Conservation (phyloP, 1,140 invertebrate species). For the Papilio polytes region DNA sequence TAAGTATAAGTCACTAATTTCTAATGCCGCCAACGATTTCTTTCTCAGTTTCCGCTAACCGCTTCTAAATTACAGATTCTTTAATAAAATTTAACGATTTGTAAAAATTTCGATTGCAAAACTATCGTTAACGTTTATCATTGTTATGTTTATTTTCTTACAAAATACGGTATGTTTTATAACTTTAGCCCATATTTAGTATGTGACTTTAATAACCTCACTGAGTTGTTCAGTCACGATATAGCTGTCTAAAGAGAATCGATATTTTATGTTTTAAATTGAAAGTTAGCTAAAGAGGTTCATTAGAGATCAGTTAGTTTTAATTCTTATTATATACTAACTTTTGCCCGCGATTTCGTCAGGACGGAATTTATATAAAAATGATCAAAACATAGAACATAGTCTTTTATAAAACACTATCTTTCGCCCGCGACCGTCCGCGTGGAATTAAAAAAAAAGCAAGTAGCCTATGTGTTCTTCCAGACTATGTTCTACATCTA, state of each 20-base stretch:
- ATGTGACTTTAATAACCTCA: conserved; percentile 45
- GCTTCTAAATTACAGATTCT: neutral
- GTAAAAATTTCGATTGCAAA: conserved; percentile 3
- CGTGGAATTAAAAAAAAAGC: too few species aligned
- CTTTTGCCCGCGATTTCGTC: too few species aligned
- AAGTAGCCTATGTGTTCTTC: too few species aligned
- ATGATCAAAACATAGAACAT: too few species aligned
- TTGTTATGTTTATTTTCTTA: neutral
- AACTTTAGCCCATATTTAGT: conserved; percentile 23
- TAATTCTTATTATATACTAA: neutral
- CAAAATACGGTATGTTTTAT: neutral
- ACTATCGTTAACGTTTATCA: neutral
- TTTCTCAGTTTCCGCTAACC: neutral
- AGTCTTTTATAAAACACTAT: too few species aligned
- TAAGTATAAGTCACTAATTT: too few species aligned
- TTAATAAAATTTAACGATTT: neutral
- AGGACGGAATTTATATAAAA: too few species aligned
- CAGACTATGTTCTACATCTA: too few species aligned
- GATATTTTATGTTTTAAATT: conserved; percentile 32
- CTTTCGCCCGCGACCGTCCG: too few species aligned
- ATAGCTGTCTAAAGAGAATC: conserved; percentile 30
- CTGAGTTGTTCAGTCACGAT: conserved; percentile 41
- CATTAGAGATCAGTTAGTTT: conserved; percentile 5
- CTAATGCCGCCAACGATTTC: too few species aligned
- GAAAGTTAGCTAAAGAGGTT: conserved; percentile 8